phyloP scores from a whole-genome alignment of 2,888 invertebrate species.

The Rhamphomyia laevipes region DNA sequence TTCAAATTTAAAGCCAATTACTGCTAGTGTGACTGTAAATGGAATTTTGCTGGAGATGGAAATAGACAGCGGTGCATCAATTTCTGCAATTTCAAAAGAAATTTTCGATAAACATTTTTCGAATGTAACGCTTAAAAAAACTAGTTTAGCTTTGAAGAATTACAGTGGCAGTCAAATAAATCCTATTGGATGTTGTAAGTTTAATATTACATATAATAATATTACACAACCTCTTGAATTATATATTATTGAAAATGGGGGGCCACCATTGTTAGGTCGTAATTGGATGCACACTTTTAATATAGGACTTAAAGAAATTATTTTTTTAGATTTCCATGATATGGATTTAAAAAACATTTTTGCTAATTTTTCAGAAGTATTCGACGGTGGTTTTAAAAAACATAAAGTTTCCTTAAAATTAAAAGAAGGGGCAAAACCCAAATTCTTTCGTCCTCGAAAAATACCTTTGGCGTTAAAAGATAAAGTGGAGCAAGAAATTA shows the following conservation, averaged over 20 bases:
- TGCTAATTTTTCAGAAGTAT: too few relatives aligned
- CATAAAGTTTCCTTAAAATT: constrained; percentile 6
- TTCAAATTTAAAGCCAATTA: constrained; percentile 4
- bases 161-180: constrained; percentile 4
- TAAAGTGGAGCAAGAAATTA: constrained; percentile 3
- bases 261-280: too few relatives aligned
- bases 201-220: too few relatives aligned
- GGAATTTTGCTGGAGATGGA: constrained; percentile 7
- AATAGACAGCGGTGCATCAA: constrained; percentile 8
- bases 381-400: constrained; percentile 6
- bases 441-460: constrained; percentile 4
- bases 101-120: constrained; percentile 6
- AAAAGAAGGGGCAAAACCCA: constrained; percentile 6
- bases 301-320: too few relatives aligned
- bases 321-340: too few relatives aligned
- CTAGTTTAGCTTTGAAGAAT: background rate
- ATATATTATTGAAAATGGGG: too few relatives aligned
- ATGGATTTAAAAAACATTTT: too few relatives aligned
- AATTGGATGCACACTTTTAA: too few relatives aligned
- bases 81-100: constrained; percentile 7
- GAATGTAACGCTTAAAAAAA: constrained; percentile 2
- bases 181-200: constrained; percentile 3
- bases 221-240: too few relatives aligned
- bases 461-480: constrained; percentile 8
- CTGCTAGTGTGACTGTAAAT: constrained; percentile 3